Percentiles rank a stretch among this genome's conserved stretches.
These are phyloP conservation scores for Gambelia wislizenii DNA, from an alignment of 2,797 vertebrate genomes.

Conservation along the genomic window DNA sequence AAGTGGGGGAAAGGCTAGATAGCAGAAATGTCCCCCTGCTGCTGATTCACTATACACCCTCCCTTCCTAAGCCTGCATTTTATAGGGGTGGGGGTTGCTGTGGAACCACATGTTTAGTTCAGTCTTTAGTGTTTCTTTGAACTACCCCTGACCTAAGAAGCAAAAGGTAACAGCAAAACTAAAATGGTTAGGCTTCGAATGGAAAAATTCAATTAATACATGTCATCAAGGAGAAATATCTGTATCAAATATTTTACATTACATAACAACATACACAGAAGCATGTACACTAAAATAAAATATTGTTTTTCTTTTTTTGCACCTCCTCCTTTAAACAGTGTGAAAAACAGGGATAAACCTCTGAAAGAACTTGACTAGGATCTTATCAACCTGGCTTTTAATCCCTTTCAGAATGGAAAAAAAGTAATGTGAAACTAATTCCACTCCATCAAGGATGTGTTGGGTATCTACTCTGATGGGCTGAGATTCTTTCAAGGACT, in stretches of 20 bases:
- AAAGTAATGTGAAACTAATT: slow-evolving; percentile 66
- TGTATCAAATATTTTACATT: background rate
- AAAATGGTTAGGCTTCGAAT: background rate
- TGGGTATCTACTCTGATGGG: background rate
- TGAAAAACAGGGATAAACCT: slow-evolving; percentile 60
- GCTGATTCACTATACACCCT: background rate
- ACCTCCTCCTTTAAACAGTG: slow-evolving; percentile 48
- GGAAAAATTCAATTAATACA: background rate
- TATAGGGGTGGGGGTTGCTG: background rate
- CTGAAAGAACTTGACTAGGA: slow-evolving; percentile 45
- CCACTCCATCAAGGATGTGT: slow-evolving; percentile 45
- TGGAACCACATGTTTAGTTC: background rate
- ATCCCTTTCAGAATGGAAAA: slow-evolving; percentile 58
- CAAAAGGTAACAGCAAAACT: background rate
- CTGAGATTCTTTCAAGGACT: background rate
- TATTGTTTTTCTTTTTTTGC: slow-evolving; percentile 62
- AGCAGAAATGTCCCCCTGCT: background rate
- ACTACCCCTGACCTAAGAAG: background rate
- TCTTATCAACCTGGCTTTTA: slow-evolving; percentile 58
- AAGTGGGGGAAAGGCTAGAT: background rate
- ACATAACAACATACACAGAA: background rate
- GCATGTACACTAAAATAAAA: slow-evolving; percentile 21
- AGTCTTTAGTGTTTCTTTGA: background rate
- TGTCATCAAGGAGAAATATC: background rate
- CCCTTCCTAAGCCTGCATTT: background rate